Evolutionary conservation across 2,113 vertebrate genomes (phyloP), one percentile per base, ranked within the genome.

Genomic region (Amblyopsis rosae): DNA sequence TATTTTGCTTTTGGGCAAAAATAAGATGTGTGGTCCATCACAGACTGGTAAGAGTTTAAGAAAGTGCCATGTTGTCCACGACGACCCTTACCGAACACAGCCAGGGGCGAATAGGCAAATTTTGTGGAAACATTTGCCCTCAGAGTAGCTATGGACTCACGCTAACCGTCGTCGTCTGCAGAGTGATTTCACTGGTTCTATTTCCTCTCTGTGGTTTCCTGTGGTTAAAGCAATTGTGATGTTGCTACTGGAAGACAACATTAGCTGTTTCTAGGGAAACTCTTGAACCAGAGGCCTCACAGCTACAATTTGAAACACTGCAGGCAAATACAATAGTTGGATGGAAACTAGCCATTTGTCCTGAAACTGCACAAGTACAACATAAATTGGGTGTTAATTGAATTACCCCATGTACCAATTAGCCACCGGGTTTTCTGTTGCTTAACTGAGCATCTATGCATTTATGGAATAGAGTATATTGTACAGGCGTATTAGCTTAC

Each of bases 201-300:
- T 83, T 87, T 87, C 77, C 71, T 83, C 65, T 78, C 65, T 84
- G 80, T 62, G 79, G 85, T 85, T 91, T 91, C 89, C 87, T 86
- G 82, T 86, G 69, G 70, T 79, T 76, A 79, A 62, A 57, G 70
- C 72, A 61, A 75, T 86, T 67, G 79, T 77, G 68, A 65, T 73
- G 88, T 90, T 88, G 85, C 85, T 83, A 84, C 59, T 80, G 75
- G 68, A 45, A 80, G 70, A 81, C 70, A 88, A 89, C 88, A 90
- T 48, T 72, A 15, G 6, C 58, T 0, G 83, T 91, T 86, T 83
- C 89, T 87, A 88, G 89, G 87, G 90, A 87, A 90, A 86, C 82
- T 56, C 17, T 62, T 51, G 1, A 77, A 75, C 81, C 69, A 51
- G 51, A 63, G 61, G n/a, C 66, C 33, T 49, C 65, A 64, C 46